Evolutionary conservation across 2,888 invertebrate genomes (phyloP).

Genomic region (Melanophora roralis): DNA sequence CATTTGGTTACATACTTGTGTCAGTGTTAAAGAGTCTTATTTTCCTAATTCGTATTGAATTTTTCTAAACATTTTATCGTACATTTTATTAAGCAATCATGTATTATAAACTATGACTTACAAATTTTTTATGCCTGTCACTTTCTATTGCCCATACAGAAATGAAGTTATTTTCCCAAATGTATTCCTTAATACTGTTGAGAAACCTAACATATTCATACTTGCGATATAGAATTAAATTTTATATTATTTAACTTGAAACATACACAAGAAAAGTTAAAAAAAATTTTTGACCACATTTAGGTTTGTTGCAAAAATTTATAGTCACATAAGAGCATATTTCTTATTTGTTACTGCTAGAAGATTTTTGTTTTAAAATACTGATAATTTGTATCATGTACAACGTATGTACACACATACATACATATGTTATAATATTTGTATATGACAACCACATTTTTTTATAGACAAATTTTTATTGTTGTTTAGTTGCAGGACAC

Average conservation of each 20-base stretch:
- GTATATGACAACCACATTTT: background rate
- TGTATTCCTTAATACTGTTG: no score
- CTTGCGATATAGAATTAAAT: background rate
- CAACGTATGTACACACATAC: no score
- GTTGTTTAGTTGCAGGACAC: constrained; percentile 50
- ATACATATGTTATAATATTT: no score
- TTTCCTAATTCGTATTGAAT: no score
- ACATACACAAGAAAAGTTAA: background rate
- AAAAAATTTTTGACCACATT: constrained; percentile 36
- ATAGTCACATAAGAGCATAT: background rate
- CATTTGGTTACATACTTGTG: no score
- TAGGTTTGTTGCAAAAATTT: constrained; percentile 3
- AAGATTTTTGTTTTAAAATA: background rate
- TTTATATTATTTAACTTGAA: no score
- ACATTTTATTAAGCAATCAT: constrained; percentile 51
- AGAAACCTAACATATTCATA: background rate
- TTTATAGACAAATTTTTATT: constrained; percentile 3
- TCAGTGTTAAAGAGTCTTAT: no score
- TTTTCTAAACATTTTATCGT: constrained; percentile 55
- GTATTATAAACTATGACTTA: constrained; percentile 37
- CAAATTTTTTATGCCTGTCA: background rate
- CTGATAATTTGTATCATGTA: no score
- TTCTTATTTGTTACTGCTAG: no score
- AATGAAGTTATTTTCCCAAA: background rate
- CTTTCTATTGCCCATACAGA: background rate